Conservation (phyloP, 2,888 invertebrate species). For the Fragum sueziense region DNA sequence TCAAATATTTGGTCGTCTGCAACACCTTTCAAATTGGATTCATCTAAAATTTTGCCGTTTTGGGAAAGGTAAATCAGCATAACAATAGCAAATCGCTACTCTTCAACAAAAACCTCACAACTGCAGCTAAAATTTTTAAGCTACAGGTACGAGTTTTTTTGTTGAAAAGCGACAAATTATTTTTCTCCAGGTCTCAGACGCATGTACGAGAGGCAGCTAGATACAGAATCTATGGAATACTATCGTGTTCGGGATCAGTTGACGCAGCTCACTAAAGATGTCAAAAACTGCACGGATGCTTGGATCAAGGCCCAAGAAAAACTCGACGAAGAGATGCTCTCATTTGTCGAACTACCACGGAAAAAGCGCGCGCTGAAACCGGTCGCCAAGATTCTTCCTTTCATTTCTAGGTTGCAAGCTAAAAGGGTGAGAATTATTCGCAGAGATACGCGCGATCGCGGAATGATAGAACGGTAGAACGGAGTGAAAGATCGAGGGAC, state of each 20-base stretch:
- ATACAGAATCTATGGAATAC: constrained; percentile 48
- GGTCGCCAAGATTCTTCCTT: constrained; percentile 27
- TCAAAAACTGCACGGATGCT: constrained; percentile 26
- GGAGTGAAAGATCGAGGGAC: too few relatives aligned
- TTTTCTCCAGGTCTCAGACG: constrained; percentile 22
- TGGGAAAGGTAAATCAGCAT: too few relatives aligned
- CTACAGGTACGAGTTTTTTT: too few relatives aligned
- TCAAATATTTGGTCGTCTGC: too few relatives aligned
- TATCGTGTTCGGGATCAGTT: constrained; percentile 38
- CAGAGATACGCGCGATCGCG: not conserved
- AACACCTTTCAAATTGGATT: too few relatives aligned
- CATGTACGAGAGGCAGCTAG: constrained; percentile 52
- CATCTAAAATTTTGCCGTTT: too few relatives aligned
- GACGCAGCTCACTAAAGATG: constrained; percentile 38
- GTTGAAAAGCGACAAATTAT: too few relatives aligned
- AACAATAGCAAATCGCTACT: too few relatives aligned
- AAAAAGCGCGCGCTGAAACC: constrained; percentile 30
- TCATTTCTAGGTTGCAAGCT: not conserved
- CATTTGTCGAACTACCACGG: not conserved
- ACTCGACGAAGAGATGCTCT: constrained; percentile 25
- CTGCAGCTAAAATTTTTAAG: too few relatives aligned
- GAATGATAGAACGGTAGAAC: too few relatives aligned
- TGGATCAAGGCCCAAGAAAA: constrained; percentile 41
- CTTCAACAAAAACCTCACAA: too few relatives aligned
- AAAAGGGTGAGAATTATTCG: not conserved